Evolutionary conservation across 64 coral and sea anemone species (phyloP).

Genomic region (Acropora tenuis): DNA sequence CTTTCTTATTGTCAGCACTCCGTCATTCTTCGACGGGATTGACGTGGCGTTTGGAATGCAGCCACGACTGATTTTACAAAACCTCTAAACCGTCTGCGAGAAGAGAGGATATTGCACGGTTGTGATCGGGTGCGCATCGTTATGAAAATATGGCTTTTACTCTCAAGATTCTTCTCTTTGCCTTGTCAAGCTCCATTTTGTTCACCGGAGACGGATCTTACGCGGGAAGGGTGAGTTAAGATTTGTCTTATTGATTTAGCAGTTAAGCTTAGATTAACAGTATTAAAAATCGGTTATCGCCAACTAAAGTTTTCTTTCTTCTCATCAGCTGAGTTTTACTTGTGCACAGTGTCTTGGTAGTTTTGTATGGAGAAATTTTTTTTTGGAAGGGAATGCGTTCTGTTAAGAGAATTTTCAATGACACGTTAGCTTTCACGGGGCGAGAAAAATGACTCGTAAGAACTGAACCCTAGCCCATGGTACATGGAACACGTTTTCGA

Average conservation of each 20-base stretch:
- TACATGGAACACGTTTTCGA: no score
- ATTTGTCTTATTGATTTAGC: not conserved
- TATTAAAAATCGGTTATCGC: not conserved
- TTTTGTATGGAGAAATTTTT: no score
- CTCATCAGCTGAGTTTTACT: no score
- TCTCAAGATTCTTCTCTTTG: not conserved
- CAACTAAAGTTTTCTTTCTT: not conserved
- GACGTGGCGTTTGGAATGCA: not conserved
- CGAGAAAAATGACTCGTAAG: no score
- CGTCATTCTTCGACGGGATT: not conserved
- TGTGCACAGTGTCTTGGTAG: no score
- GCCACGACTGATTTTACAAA: not conserved
- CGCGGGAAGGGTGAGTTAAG: constrained; percentile 3
- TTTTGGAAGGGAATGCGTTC: no score
- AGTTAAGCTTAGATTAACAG: not conserved
- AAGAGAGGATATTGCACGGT: not conserved
- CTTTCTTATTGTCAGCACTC: not conserved
- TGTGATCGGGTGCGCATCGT: not conserved
- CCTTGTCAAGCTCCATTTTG: not conserved
- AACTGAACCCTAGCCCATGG: no score
- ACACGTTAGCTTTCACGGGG: no score
- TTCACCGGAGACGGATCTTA: not conserved
- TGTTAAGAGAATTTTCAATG: no score
- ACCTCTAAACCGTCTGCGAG: not conserved
- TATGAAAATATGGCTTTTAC: not conserved